Evolutionary conservation across 2,888 invertebrate species (phyloP).

Genomic region (Drosophila leonis): DNA sequence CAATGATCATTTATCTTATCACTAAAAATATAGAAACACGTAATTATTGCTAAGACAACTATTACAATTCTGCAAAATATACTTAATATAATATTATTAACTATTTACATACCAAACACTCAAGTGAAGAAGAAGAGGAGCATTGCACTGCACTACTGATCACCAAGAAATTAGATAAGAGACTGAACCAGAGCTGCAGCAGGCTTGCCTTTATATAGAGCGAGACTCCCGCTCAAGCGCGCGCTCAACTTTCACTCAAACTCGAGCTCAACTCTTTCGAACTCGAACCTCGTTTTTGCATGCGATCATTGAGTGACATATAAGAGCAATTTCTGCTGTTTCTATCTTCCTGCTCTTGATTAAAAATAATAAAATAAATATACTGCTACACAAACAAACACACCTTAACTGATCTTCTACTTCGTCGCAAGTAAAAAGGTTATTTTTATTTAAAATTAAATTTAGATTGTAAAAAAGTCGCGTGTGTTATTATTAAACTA

Average conservation of each 20-base stretch:
- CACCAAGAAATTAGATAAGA: neutral
- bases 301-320: neutral
- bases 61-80: too few relatives aligned
- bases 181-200: neutral
- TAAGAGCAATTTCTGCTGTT: neutral
- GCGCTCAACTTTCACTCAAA: neutral
- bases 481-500: conserved; percentile 28
- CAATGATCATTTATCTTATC: too few relatives aligned
- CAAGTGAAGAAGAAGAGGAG: neutral
- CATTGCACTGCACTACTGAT: neutral
- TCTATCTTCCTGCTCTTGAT: neutral
- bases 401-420: neutral
- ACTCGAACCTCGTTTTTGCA: neutral
- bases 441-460: neutral
- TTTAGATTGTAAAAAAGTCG: conserved; percentile 6
- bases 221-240: neutral
- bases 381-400: neutral
- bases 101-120: neutral
- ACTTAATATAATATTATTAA: neutral
- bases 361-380: neutral
- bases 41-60: too few relatives aligned
- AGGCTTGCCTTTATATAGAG: conserved; percentile 1
- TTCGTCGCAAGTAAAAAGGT: neutral
- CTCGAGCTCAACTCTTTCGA: neutral
- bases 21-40: too few relatives aligned